Conservation (phyloP, 2,797 vertebrate species). For the Cossypha polioptera region DNA sequence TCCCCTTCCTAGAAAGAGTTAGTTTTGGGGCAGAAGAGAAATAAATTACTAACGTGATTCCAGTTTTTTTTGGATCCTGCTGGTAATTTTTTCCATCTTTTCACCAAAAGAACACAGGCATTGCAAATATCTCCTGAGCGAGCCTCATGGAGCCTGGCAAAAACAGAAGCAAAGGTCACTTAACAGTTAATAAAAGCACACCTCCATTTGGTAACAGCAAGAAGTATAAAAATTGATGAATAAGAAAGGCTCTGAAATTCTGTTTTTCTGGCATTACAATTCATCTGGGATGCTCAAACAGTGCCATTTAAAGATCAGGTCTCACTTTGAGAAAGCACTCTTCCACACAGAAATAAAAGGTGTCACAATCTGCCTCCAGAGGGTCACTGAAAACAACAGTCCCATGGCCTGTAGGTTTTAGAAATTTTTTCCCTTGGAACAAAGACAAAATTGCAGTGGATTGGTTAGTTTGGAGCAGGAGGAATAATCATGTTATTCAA, state of each 20-base stretch:
- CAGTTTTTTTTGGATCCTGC: slow-evolving; percentile 98
- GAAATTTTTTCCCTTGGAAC: not conserved
- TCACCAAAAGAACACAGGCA: slow-evolving; percentile 96
- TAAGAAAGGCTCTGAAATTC: not conserved
- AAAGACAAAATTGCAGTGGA: not conserved
- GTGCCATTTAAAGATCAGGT: not conserved
- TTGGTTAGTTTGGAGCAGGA: not conserved
- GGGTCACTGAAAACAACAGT: not conserved
- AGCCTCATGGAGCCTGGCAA: slow-evolving; percentile 86
- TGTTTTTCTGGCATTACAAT: not conserved
- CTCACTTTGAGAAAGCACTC: not conserved
- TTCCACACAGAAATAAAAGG: not conserved
- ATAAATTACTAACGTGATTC: slow-evolving; percentile 88
- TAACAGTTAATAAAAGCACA: not conserved
- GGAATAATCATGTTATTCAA: not conserved
- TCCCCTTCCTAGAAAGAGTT: not conserved
- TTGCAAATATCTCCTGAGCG: slow-evolving; percentile 98
- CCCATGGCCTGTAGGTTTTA: not conserved
- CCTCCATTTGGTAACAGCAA: not conserved
- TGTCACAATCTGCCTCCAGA: not conserved
- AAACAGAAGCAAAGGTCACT: not conserved
- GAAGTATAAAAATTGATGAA: not conserved
- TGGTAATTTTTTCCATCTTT: slow-evolving; percentile 98
- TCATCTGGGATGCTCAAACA: not conserved
- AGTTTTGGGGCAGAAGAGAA: not conserved